These are phyloP conservation scores for Aphelocoma californica DNA, from an alignment of 2,797 vertebrate genomes.

Conservation along the genomic window DNA sequence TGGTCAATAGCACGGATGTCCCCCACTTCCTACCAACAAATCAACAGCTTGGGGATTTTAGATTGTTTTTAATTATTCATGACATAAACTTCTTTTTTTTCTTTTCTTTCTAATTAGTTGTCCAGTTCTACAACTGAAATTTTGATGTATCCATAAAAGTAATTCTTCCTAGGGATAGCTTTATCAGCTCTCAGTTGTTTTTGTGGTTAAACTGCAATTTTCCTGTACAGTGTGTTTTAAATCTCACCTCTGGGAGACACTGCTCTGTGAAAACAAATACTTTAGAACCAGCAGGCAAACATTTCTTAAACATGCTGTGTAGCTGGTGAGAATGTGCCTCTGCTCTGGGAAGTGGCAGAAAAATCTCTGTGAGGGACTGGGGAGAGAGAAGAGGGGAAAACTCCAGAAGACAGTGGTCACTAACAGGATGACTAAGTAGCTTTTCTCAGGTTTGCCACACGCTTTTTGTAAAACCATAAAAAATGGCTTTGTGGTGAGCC, in stretches of 20 bases:
- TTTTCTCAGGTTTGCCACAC: conserved; percentile 41
- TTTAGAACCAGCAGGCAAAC: not conserved
- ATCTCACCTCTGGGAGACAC: not conserved
- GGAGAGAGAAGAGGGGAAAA: not conserved
- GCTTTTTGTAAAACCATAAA: conserved; percentile 20
- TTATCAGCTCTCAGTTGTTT: not conserved
- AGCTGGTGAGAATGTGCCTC: not conserved
- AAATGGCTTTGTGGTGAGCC: conserved; percentile 35
- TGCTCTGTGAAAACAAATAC: not conserved
- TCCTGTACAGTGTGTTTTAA: not conserved
- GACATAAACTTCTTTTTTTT: not conserved
- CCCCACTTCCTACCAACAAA: not conserved
- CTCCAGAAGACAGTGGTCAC: not conserved
- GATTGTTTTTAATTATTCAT: not conserved
- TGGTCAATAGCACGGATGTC: not conserved
- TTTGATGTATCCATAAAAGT: not conserved
- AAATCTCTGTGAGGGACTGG: not conserved
- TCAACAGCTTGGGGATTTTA: rapidly evolving
- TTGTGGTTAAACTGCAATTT: not conserved
- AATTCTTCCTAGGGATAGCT: not conserved
- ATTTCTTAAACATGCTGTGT: not conserved
- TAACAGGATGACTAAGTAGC: conserved; percentile 38
- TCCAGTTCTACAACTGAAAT: not conserved
- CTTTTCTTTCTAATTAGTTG: not conserved
- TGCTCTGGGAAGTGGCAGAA: not conserved